Percentiles rank a stretch among this genome's conserved stretches.
These are phyloP conservation scores for Syngnathus floridae DNA, from an alignment of 2,113 vertebrate genomes.

Conservation along the genomic window DNA sequence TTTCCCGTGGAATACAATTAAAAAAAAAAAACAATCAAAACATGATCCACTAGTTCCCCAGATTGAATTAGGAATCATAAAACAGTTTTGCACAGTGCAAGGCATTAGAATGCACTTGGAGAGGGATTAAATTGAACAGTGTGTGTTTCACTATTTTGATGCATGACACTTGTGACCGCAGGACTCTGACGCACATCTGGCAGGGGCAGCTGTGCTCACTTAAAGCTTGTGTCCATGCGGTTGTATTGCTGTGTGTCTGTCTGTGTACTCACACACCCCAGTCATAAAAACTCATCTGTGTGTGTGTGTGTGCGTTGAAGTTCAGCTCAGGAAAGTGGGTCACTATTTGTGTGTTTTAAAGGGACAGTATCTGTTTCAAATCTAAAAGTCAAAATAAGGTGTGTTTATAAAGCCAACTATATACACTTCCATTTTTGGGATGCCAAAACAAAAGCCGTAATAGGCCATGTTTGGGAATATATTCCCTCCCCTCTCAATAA, in stretches of 20 bases:
- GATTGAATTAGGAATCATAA: neutral
- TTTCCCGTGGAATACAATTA: too few relatives aligned
- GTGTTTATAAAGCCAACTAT: slow-evolving; percentile 46
- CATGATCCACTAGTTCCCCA: neutral
- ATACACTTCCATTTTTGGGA: slow-evolving; percentile 39
- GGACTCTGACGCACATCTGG: slow-evolving; percentile 57
- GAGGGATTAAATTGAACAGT: slow-evolving; percentile 26
- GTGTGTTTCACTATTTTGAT: slow-evolving; percentile 36
- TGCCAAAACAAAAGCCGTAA: slow-evolving; percentile 28
- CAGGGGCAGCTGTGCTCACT: slow-evolving; percentile 50
- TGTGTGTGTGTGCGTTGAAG: slow-evolving; percentile 43
- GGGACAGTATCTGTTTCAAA: slow-evolving; percentile 44
- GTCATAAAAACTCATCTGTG: slow-evolving; percentile 43
- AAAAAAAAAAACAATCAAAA: neutral
- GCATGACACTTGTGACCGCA: slow-evolving; percentile 34
- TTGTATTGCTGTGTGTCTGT: slow-evolving; percentile 29
- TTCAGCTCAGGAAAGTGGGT: slow-evolving; percentile 56
- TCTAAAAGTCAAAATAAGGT: slow-evolving; percentile 46
- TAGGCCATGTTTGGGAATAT: slow-evolving; percentile 41
- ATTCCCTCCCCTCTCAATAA: slow-evolving; percentile 11
- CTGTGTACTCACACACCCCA: slow-evolving; percentile 24
- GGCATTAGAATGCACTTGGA: neutral
- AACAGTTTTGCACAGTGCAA: neutral
- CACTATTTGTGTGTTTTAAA: slow-evolving; percentile 29
- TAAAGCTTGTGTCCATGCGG: slow-evolving; percentile 23